phyloP scores from a whole-genome alignment of 1,140 invertebrate genomes.

The Bombyx mandarina region DNA sequence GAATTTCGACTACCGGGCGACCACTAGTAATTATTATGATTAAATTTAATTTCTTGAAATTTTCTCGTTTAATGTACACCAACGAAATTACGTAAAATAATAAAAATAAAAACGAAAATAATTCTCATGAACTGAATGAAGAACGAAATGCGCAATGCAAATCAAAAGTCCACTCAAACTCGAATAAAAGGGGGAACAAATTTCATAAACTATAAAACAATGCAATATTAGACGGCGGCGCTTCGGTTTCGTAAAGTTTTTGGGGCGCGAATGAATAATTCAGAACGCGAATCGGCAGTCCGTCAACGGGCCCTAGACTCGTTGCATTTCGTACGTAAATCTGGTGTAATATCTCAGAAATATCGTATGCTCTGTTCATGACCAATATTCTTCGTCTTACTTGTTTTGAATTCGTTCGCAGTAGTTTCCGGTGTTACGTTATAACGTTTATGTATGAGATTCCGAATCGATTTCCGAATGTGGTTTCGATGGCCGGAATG shows the following conservation, averaged over 20 bases:
- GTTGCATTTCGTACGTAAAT: constrained; percentile 54
- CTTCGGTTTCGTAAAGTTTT: constrained; percentile 33
- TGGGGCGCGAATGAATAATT: constrained; percentile 54
- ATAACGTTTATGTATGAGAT: too few relatives aligned
- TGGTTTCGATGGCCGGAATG: too few relatives aligned
- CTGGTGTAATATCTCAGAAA: constrained; percentile 36
- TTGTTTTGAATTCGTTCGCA: constrained; percentile 21
- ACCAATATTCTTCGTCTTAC: constrained; percentile 31
- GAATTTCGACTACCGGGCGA: too few relatives aligned
- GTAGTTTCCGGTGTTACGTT: neutral
- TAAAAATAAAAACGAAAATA: constrained; percentile 1
- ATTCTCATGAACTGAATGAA: neutral
- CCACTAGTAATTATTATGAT: too few relatives aligned
- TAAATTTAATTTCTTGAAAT: too few relatives aligned
- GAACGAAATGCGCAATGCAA: constrained; percentile 9
- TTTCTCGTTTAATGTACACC: too few relatives aligned
- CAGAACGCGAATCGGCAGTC: constrained; percentile 48
- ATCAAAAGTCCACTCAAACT: constrained; percentile 13
- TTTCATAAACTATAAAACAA: constrained; percentile 49
- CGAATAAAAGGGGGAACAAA: constrained; percentile 14
- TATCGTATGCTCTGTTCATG: constrained; percentile 37
- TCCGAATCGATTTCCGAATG: too few relatives aligned
- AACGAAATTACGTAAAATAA: neutral
- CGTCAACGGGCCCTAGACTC: constrained; percentile 34
- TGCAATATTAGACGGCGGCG: constrained; percentile 35